Conservation (phyloP, 2,113 vertebrate species). For the Thalassoma bifasciatum region DNA sequence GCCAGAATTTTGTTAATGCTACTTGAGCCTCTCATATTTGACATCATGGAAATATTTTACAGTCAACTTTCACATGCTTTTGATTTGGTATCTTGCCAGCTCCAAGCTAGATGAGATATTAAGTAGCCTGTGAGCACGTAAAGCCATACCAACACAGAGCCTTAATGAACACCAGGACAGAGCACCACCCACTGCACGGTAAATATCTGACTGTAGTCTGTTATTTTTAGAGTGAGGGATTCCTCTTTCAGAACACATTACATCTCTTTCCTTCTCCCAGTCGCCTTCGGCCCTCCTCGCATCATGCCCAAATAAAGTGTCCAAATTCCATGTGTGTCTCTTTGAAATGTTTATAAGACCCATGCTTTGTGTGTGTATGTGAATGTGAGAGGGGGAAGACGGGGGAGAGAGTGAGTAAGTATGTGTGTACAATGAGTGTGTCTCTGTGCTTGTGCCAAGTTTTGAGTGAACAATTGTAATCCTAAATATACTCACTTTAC, state of each 20-base stretch:
- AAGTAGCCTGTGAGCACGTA: neutral
- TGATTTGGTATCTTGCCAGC: neutral
- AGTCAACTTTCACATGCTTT: neutral
- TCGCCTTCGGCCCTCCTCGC: constrained; percentile 53
- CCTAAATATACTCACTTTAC: constrained; percentile 9
- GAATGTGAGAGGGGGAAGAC: neutral
- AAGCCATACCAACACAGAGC: neutral
- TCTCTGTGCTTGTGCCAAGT: constrained; percentile 6
- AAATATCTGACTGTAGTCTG: constrained; percentile 44
- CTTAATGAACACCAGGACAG: constrained; percentile 34
- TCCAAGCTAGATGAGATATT: constrained; percentile 1
- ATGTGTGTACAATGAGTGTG: constrained; percentile 10
- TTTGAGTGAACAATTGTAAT: constrained; percentile 1
- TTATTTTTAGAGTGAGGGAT: constrained; percentile 69
- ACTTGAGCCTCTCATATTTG: no score
- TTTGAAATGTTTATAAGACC: constrained; percentile 82
- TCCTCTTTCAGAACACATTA: constrained; percentile 57
- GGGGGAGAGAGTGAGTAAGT: neutral
- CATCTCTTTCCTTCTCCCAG: constrained; percentile 39
- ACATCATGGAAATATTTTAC: no score
- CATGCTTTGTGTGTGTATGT: constrained; percentile 40
- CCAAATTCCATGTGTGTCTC: constrained; percentile 78
- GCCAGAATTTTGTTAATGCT: no score
- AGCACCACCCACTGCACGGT: neutral
- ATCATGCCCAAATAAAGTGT: constrained; percentile 89